Conservation (phyloP, 2,797 vertebrate genomes). For the Cyclura pinguis region DNA sequence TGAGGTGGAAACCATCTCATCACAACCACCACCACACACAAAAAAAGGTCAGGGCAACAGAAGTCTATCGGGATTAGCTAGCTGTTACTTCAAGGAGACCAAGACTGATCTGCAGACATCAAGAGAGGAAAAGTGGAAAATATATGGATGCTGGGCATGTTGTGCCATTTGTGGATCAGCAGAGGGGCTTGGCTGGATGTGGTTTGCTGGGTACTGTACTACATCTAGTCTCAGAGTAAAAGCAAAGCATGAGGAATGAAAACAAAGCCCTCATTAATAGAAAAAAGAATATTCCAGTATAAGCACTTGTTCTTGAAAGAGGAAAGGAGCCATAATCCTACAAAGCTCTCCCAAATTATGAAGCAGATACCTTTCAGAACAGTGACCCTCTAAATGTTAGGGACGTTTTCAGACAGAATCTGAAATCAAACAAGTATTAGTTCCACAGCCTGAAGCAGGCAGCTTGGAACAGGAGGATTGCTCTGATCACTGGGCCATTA, state of each 20-base stretch:
- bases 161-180: background rate
- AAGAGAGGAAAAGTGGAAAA: background rate
- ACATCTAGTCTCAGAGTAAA: no score
- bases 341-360: background rate
- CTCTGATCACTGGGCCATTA: background rate
- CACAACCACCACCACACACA: no score
- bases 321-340: background rate
- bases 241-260: background rate
- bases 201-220: no score
- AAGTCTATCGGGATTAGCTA: background rate
- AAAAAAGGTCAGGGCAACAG: background rate
- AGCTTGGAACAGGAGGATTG: background rate
- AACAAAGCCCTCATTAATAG: background rate
- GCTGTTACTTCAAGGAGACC: background rate
- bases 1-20: no score
- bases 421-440: conserved; percentile 1
- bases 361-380: background rate
- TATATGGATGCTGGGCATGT: background rate
- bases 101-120: background rate
- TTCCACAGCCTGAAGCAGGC: conserved; percentile 1
- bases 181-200: background rate
- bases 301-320: background rate
- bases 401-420: background rate
- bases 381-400: background rate
- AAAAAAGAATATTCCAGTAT: background rate